Conservation (phyloP, 2,888 invertebrate genomes). For the Diaprepes abbreviatus region DNA sequence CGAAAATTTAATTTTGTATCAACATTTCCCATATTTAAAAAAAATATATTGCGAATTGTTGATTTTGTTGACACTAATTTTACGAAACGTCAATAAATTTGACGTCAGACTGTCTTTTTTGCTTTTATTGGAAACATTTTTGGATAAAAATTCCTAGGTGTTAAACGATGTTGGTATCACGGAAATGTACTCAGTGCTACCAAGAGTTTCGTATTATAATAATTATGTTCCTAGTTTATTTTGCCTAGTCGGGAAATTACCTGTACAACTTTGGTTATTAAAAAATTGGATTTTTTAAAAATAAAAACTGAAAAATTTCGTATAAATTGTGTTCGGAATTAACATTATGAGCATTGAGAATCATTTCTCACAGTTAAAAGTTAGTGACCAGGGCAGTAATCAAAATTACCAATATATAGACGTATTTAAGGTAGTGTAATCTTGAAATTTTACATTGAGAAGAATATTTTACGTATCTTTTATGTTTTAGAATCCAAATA, state of each 20-base stretch:
- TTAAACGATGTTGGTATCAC: too few species aligned
- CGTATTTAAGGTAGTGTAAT: slow-evolving; percentile 58
- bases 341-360: slow-evolving; percentile 39
- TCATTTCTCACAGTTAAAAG: slow-evolving; percentile 35
- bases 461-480: too few species aligned
- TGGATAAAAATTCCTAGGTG: background rate
- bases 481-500: slow-evolving; percentile 72
- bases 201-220: background rate
- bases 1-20: slow-evolving; percentile 98
- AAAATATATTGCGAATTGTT: slow-evolving; percentile 13
- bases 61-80: slow-evolving; percentile 27
- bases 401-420: slow-evolving; percentile 53
- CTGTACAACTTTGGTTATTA: background rate
- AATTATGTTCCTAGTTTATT: background rate
- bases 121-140: background rate
- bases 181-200: too few species aligned
- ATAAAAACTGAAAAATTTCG: background rate
- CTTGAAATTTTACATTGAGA: too few species aligned
- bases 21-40: slow-evolving; percentile 90
- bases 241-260: slow-evolving; percentile 9
- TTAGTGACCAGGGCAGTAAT: slow-evolving; percentile 40
- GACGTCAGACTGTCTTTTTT: slow-evolving; percentile 6
- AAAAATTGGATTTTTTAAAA: background rate
- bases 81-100: slow-evolving; percentile 19
- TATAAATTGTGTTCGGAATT: background rate